A percentile compares a stretch with the other conserved stretches of the same genome.
Evolutionary conservation across 2,888 invertebrate species (phyloP).

Genomic region (Dynastes grantii): DNA sequence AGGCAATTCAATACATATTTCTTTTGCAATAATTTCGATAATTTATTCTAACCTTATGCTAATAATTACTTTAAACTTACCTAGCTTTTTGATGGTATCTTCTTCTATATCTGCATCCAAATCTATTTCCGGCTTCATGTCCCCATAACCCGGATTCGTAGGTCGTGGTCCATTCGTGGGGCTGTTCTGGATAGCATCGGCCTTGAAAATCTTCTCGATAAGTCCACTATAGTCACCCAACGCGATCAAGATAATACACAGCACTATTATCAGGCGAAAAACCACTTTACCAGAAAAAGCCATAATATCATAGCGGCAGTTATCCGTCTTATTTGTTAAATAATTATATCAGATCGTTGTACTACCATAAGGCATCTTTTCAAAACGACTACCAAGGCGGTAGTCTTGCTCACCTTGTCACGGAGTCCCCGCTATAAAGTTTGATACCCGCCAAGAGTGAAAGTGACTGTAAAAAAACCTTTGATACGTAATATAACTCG

Average conservation of each 20-base stretch:
- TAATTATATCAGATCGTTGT: conserved; percentile 45
- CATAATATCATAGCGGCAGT: conserved; percentile 59
- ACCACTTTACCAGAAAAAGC: conserved; percentile 66
- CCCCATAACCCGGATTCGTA: conserved; percentile 69
- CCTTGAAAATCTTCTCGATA: conserved; percentile 71
- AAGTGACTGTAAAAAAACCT: conserved; percentile 55
- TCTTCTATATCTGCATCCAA: conserved; percentile 72
- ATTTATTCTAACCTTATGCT: conserved; percentile 31
- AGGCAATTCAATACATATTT: background rate
- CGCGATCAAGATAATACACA: conserved; percentile 73
- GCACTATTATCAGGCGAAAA: conserved; percentile 72
- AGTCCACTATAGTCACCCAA: conserved; percentile 74
- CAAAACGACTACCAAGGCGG: conserved; percentile 48
- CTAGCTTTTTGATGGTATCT: conserved; percentile 68
- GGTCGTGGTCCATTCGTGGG: conserved; percentile 62
- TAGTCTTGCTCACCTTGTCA: conserved; percentile 54
- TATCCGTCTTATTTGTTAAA: background rate
- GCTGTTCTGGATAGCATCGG: conserved; percentile 66
- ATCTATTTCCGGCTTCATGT: conserved; percentile 68
- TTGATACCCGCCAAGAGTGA: conserved; percentile 48
- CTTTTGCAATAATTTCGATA: background rate
- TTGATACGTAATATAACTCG: conserved; percentile 44
- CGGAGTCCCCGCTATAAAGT: conserved; percentile 53
- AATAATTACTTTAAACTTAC: conserved; percentile 58
- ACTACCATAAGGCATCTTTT: conserved; percentile 54